Conservation (phyloP, 2,113 vertebrate species). For the Entomyzon cyanotis region DNA sequence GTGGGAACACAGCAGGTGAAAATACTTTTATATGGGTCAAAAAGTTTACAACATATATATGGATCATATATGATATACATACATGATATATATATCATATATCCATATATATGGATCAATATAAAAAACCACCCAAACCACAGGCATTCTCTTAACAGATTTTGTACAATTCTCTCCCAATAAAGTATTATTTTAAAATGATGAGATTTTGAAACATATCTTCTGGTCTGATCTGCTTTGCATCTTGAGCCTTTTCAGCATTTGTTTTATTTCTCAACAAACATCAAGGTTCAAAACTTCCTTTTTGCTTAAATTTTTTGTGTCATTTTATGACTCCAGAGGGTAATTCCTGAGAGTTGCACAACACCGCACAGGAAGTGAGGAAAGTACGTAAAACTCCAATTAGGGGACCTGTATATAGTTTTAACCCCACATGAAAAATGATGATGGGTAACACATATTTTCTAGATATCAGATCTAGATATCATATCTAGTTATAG, state of each 20-base stretch:
- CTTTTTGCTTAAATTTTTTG: neutral
- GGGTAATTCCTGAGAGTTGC: neutral
- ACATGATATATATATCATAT: too few species aligned
- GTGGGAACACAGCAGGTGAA: neutral
- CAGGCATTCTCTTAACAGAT: neutral
- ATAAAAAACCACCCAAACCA: neutral
- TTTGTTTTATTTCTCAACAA: neutral
- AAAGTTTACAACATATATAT: neutral
- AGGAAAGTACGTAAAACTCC: neutral
- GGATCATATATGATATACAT: too few species aligned
- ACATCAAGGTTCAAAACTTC: neutral
- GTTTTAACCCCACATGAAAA: neutral
- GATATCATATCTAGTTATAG: neutral
- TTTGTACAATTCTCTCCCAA: neutral
- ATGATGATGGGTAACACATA: fast-evolving
- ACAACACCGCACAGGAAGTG: fast-evolving
- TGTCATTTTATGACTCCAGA: neutral
- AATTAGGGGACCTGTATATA: fast-evolving
- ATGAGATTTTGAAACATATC: neutral
- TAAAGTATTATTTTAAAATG: neutral
- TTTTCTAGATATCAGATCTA: neutral
- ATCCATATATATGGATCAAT: neutral
- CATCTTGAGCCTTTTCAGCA: neutral
- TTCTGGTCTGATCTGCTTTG: neutral
- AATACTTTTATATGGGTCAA: neutral